Evolutionary conservation across 2,113 vertebrate genomes (phyloP).

Genomic region (Microtus richardsoni): DNA sequence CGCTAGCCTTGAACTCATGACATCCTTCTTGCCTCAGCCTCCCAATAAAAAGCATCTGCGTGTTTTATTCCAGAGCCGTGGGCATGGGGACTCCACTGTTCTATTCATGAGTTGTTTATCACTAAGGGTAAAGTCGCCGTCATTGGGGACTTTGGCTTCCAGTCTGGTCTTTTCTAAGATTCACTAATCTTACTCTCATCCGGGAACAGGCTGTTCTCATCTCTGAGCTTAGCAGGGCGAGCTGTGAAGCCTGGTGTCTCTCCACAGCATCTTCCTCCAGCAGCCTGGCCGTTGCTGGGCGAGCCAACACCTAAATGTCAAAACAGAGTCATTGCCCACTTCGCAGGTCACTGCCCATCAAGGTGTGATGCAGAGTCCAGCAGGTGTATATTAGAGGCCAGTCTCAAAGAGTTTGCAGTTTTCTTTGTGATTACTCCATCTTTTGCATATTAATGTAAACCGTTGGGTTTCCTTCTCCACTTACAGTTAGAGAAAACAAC

Average conservation of each 20-base stretch:
- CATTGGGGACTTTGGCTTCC: not conserved
- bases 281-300: not conserved
- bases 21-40: not conserved
- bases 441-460: not conserved
- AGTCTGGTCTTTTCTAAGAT: not conserved
- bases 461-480: not conserved
- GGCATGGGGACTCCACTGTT: not conserved
- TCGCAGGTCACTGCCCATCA: not conserved
- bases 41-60: not conserved
- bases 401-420: not conserved
- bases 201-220: not conserved
- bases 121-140: not conserved
- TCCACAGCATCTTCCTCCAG: not conserved
- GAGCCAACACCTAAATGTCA: not conserved
- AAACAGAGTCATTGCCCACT: not conserved
- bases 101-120: not conserved
- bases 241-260: not conserved
- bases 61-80: not conserved
- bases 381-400: constrained; percentile 30
- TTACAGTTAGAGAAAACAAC: not conserved
- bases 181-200: not conserved
- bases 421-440: constrained; percentile 28
- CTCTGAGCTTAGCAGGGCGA: not conserved
- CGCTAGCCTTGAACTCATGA: not conserved
- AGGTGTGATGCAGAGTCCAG: not conserved